phyloP scores from a whole-genome alignment of 1,140 invertebrate genomes.

The Drosophila ohnishii region DNA sequence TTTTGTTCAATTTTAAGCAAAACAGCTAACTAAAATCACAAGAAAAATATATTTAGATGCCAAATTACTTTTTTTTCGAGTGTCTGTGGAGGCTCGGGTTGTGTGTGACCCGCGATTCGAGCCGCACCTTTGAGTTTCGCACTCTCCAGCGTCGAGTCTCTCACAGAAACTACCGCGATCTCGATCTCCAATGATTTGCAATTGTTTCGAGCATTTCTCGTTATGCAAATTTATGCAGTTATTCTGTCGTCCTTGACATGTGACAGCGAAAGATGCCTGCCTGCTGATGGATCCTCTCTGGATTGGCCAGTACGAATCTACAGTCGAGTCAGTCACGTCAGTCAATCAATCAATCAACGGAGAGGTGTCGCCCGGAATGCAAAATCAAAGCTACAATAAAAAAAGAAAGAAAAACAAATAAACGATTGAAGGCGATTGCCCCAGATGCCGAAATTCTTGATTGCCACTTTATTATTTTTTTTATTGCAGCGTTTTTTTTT shows the following conservation, averaged over 20 bases:
- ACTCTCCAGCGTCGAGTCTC: conserved; percentile 1
- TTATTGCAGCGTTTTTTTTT: too few relatives aligned
- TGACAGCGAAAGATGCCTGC: conserved; percentile 12
- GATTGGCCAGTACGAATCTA: background rate
- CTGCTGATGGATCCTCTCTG: background rate
- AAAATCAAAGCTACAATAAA: conserved; percentile 14
- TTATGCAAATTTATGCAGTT: conserved; percentile 60
- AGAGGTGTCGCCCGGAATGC: conserved; percentile 27
- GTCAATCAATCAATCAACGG: conserved; percentile 21
- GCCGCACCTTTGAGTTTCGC: conserved; percentile 11
- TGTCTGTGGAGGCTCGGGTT: background rate
- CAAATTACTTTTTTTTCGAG: background rate
- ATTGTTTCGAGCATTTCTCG: conserved; percentile 47
- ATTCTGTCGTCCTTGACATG: conserved; percentile 53
- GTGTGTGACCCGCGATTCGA: background rate
- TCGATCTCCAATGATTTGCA: conserved; percentile 33
- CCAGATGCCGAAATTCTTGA: conserved; percentile 20
- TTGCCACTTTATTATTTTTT: conserved; percentile 1
- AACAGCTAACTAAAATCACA: too few relatives aligned
- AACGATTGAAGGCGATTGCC: conserved; percentile 5
- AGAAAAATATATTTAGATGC: too few relatives aligned
- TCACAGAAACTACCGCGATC: conserved; percentile 5
- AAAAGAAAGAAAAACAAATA: background rate
- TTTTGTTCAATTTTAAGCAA: too few relatives aligned
- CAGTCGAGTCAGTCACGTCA: conserved; percentile 20